Evolutionary conservation across 2,113 vertebrate species (phyloP).

Genomic region (Dipodomys stephensi): DNA sequence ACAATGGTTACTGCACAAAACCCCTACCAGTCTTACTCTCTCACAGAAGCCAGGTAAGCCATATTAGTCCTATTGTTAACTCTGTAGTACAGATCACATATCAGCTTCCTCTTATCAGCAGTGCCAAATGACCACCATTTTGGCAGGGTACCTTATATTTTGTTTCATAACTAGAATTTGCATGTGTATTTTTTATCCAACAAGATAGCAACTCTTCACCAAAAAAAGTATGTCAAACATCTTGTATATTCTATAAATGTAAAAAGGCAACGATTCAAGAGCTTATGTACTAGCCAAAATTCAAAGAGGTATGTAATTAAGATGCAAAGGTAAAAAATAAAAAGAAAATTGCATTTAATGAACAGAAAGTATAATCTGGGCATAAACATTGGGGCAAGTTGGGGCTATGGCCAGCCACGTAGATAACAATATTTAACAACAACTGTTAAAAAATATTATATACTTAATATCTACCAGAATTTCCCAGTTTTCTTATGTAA

Average conservation of each 20-base stretch:
- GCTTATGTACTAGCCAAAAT: slow-evolving; percentile 16
- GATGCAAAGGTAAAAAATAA: slow-evolving; percentile 2
- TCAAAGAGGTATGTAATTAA: slow-evolving; percentile 16
- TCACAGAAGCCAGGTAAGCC: background rate
- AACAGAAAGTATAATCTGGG: slow-evolving; percentile 6
- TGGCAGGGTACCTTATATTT: background rate
- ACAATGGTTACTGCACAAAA: background rate
- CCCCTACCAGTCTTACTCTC: background rate
- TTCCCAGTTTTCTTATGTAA: slow-evolving; percentile 25
- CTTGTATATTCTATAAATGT: slow-evolving; percentile 26
- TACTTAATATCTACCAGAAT: slow-evolving; percentile 19
- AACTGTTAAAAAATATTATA: slow-evolving; percentile 1
- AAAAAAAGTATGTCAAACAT: slow-evolving; percentile 24
- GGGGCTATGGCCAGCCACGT: background rate
- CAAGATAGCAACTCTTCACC: background rate
- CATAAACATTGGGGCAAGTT: background rate
- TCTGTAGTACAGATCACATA: background rate
- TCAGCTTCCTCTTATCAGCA: background rate
- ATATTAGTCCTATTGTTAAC: background rate
- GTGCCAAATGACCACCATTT: background rate
- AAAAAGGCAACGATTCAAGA: background rate
- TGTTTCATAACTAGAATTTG: background rate
- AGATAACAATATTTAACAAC: slow-evolving; percentile 4
- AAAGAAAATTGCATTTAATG: slow-evolving; percentile 21
- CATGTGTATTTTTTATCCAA: background rate